Conservation (phyloP, 1,140 invertebrate genomes). For the Drosophila miranda region DNA sequence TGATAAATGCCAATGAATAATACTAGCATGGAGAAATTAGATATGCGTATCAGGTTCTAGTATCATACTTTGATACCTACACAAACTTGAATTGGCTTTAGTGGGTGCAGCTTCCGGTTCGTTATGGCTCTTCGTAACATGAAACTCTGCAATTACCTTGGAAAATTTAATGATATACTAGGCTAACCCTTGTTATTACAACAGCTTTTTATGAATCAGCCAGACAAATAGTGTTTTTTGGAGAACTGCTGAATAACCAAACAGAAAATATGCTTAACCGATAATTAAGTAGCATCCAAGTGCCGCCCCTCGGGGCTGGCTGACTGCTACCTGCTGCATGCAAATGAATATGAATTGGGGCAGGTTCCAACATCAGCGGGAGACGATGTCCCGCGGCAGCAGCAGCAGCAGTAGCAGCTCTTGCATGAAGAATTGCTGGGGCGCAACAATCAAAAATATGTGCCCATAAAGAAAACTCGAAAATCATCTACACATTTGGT, state of each 20-base stretch:
- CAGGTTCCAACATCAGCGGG: slow-evolving; percentile 9
- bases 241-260: slow-evolving; percentile 47
- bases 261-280: slow-evolving; percentile 23
- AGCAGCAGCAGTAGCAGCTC: slow-evolving; percentile 15
- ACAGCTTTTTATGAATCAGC: slow-evolving; percentile 30
- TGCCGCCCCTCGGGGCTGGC: slow-evolving; percentile 6
- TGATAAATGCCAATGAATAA: slow-evolving; percentile 19
- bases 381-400: slow-evolving; percentile 13
- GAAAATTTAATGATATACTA: slow-evolving; percentile 30
- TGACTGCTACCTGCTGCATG: slow-evolving; percentile 14
- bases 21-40: slow-evolving; percentile 18
- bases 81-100: slow-evolving; percentile 18
- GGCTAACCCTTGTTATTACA: slow-evolving; percentile 42
- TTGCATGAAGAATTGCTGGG: slow-evolving; percentile 56
- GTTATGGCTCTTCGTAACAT: slow-evolving; percentile 26
- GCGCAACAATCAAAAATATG: slow-evolving; percentile 41
- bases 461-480: slow-evolving; percentile 33
- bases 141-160: slow-evolving; percentile 44
- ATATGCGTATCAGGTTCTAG: slow-evolving; percentile 24
- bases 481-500: slow-evolving; percentile 51
- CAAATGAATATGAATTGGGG: slow-evolving; percentile 44
- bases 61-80: slow-evolving; percentile 1
- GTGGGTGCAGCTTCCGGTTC: slow-evolving; percentile 35
- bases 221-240: slow-evolving; percentile 31
- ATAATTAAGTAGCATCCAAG: slow-evolving; percentile 59